Percentiles rank a stretch among this genome's conserved stretches.
Conservation (phyloP, 2,888 invertebrate genomes). For the Myopa testacea region DNA sequence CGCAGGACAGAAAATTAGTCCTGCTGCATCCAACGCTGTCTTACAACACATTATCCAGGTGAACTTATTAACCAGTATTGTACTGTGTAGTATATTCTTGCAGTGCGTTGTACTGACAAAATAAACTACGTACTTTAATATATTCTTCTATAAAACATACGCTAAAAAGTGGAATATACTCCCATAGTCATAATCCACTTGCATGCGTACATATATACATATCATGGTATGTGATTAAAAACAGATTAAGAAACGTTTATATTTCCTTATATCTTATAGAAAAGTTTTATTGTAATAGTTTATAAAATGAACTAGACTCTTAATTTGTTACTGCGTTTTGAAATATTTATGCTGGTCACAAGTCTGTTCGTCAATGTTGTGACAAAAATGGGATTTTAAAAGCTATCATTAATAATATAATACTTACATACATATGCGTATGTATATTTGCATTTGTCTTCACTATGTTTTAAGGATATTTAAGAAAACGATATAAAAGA, state of each 20-base stretch:
- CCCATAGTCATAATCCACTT: too few species aligned
- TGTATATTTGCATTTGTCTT: not conserved
- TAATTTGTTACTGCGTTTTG: not conserved
- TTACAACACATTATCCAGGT: conserved; percentile 62
- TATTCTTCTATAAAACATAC: conserved; percentile 10
- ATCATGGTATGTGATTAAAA: conserved; percentile 23
- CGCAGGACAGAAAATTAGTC: conserved; percentile 73
- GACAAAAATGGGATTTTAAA: conserved; percentile 53
- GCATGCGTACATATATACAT: conserved; percentile 6
- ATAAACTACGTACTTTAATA: not conserved
- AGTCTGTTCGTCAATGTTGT: conserved; percentile 56
- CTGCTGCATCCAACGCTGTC: conserved; percentile 62
- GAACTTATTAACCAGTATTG: conserved; percentile 54
- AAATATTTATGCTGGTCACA: conserved; percentile 10
- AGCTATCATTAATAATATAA: too few species aligned
- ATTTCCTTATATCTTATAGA: not conserved
- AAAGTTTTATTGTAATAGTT: not conserved
- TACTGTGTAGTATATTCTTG: conserved; percentile 21
- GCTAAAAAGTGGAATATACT: not conserved
- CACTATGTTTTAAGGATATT: not conserved
- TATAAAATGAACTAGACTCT: too few species aligned
- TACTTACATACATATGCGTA: not conserved
- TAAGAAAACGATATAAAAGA: not conserved
- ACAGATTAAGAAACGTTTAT: conserved; percentile 2
- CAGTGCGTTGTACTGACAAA: conserved; percentile 19